phyloP scores from a whole-genome alignment of 1,140 invertebrate genomes.

The Drosophila suzukii region DNA sequence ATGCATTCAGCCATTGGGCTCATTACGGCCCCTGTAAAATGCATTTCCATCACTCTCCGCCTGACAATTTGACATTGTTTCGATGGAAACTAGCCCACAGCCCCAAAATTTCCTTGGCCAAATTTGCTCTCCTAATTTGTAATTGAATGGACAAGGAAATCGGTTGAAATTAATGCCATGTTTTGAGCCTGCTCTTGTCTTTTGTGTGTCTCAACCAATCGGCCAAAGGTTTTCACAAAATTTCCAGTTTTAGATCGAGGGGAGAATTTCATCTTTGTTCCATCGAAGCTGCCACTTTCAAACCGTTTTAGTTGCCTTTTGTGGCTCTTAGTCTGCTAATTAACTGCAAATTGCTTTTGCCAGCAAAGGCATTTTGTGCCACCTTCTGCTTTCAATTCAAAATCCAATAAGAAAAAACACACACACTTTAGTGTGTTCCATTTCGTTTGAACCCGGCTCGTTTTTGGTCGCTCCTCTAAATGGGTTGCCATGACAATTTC shows the following conservation, averaged over 20 bases:
- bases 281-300: slow-evolving; percentile 19
- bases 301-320: slow-evolving; percentile 25
- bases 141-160: slow-evolving; percentile 38
- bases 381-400: slow-evolving; percentile 7
- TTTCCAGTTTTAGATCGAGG: not conserved
- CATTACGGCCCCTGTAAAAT: slow-evolving; percentile 22
- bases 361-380: slow-evolving; percentile 5
- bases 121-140: slow-evolving; percentile 3
- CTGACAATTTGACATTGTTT: slow-evolving; percentile 45
- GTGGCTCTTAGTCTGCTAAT: slow-evolving; percentile 40
- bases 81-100: not conserved
- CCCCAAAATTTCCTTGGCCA: not conserved
- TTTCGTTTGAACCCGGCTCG: slow-evolving; percentile 19
- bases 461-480: slow-evolving; percentile 4
- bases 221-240: slow-evolving; percentile 1
- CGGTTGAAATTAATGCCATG: slow-evolving; percentile 29
- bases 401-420: not conserved
- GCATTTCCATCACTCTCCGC: slow-evolving; percentile 15
- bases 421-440: slow-evolving; percentile 26
- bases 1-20: slow-evolving; percentile 33
- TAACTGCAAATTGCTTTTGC: slow-evolving; percentile 52
- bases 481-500: slow-evolving; percentile 44
- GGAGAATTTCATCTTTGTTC: slow-evolving; percentile 22
- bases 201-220: slow-evolving; percentile 5
- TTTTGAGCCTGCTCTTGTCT: slow-evolving; percentile 6